A percentile compares a stretch with the other conserved stretches of the same genome.
These are phyloP conservation scores for Conus canariensis DNA, from an alignment of 2,888 invertebrate species.

Conservation along the genomic window DNA sequence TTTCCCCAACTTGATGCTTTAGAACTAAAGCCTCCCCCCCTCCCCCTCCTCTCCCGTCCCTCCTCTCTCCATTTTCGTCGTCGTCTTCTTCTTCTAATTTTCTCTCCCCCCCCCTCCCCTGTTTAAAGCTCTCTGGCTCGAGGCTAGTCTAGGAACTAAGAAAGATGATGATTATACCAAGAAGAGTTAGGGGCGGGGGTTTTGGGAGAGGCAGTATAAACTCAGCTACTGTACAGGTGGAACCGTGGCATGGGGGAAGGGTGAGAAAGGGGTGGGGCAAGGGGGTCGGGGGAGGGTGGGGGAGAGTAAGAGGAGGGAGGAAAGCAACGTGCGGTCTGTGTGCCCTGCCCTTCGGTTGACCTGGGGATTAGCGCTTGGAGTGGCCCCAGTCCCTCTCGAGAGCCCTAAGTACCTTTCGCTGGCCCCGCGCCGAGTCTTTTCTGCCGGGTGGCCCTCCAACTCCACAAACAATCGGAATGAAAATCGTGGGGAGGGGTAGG, in stretches of 20 bases:
- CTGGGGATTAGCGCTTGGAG: slow-evolving; percentile 5
- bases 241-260: not conserved
- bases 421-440: not conserved
- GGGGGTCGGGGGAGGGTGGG: not conserved
- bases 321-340: not conserved
- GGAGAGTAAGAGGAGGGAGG: not conserved
- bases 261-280: not conserved
- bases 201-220: no score
- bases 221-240: no score
- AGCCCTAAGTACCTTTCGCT: not conserved
- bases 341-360: not conserved
- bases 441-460: not conserved
- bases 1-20: no score
- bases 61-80: no score
- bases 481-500: not conserved
- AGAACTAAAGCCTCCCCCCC: no score
- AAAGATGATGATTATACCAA: no score
- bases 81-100: no score
- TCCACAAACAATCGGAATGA: not conserved
- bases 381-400: not conserved
- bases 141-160: no score
- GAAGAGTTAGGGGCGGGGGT: no score
- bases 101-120: no score
- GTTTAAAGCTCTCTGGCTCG: no score
- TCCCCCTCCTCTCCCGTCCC: no score